Evolutionary conservation across 1,140 invertebrate genomes (phyloP).

Genomic region (Chrysopa pallens): DNA sequence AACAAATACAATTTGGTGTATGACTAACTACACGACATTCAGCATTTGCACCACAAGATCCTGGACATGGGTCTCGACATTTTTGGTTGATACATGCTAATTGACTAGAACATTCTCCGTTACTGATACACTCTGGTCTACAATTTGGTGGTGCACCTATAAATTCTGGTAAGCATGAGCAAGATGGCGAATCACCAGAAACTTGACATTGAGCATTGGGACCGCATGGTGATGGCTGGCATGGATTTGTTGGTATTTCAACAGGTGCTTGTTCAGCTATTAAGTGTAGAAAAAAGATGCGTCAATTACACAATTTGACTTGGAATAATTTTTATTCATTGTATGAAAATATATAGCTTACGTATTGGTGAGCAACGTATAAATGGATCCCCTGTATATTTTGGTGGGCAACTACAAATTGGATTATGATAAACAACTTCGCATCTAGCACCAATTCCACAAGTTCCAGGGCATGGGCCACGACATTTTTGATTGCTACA

Average conservation of each 20-base stretch:
- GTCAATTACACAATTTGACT: constrained; percentile 5
- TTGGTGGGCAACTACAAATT: constrained; percentile 22
- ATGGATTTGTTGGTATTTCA: constrained; percentile 39
- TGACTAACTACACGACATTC: constrained; percentile 49
- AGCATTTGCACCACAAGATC: constrained; percentile 61
- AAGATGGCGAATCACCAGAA: constrained; percentile 61
- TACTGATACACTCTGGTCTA: constrained; percentile 42
- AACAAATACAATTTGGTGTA: constrained; percentile 53
- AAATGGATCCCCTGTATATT: constrained; percentile 33
- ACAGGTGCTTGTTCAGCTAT: constrained; percentile 23
- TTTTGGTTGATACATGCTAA: constrained; percentile 46
- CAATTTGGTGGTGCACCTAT: constrained; percentile 42
- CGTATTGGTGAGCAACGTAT: constrained; percentile 46
- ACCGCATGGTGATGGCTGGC: constrained; percentile 66
- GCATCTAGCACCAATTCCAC: constrained; percentile 41
- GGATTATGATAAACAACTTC: constrained; percentile 38
- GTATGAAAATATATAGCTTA: constrained; percentile 30
- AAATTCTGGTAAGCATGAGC: constrained; percentile 52
- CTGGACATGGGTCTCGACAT: constrained; percentile 57
- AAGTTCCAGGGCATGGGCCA: constrained; percentile 39
- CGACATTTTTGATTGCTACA: constrained; percentile 41
- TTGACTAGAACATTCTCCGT: constrained; percentile 37
- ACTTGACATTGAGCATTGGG: constrained; percentile 60
- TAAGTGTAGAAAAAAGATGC: constrained; percentile 1
- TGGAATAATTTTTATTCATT: background rate